Percentiles rank a stretch among this genome's conserved stretches.
Conservation (phyloP, 2,797 vertebrate species). For the Pseudotriccus pelzelni region DNA sequence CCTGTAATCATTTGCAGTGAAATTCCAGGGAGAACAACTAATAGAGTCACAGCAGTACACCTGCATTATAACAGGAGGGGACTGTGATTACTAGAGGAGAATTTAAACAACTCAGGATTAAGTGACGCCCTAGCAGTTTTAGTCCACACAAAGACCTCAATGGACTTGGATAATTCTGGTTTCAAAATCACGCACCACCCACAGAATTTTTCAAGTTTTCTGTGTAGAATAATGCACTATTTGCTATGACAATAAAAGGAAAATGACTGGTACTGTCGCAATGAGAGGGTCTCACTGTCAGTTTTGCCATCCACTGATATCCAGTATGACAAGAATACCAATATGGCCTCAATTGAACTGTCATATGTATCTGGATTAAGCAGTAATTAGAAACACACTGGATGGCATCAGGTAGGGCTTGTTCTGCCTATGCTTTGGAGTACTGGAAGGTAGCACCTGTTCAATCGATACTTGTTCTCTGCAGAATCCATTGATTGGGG, state of each 20-base stretch:
- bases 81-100: slow-evolving; percentile 36
- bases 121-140: not conserved
- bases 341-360: not conserved
- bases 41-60: slow-evolving; percentile 54
- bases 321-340: not conserved
- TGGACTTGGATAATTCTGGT: not conserved
- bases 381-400: not conserved
- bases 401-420: not conserved
- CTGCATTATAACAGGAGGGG: slow-evolving; percentile 41
- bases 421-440: not conserved
- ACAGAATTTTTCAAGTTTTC: not conserved
- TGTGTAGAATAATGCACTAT: not conserved
- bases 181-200: not conserved
- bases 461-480: not conserved
- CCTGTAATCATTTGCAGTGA: slow-evolving; percentile 52
- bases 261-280: not conserved
- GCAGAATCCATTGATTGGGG: not conserved
- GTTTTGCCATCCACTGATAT: not conserved
- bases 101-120: slow-evolving; percentile 58
- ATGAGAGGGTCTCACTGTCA: not conserved
- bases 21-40: slow-evolving; percentile 51
- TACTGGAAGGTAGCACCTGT: not conserved
- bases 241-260: not conserved
- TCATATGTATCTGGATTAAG: not conserved
- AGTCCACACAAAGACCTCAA: slow-evolving; percentile 5